Percentiles rank a stretch among this genome's conserved stretches.
These are phyloP conservation scores for Neotoma lepida DNA, from an alignment of 2,113 vertebrate species.

Conservation along the genomic window DNA sequence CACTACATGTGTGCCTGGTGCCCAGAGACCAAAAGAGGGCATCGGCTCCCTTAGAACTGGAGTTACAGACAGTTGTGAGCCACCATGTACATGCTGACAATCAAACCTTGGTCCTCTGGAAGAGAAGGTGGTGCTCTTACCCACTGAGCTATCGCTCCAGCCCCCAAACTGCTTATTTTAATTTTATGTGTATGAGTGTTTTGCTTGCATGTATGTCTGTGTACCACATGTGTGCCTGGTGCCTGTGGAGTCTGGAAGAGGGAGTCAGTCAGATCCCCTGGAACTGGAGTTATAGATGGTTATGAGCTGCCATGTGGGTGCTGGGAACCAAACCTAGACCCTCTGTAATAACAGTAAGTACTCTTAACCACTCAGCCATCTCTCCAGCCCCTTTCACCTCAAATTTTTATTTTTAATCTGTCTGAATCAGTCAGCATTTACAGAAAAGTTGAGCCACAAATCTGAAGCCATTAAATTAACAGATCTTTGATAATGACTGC, in stretches of 20 bases:
- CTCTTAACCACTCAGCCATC: background rate
- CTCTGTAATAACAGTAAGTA: background rate
- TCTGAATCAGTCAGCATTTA: conserved; percentile 30
- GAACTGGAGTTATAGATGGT: background rate
- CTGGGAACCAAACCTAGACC: background rate
- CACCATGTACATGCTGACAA: background rate
- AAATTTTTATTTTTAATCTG: conserved; percentile 29
- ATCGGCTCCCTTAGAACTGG: background rate
- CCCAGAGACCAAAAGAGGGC: no score
- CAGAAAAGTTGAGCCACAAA: conserved; percentile 34
- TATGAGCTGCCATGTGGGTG: background rate
- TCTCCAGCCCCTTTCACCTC: background rate
- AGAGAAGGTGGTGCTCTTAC: background rate
- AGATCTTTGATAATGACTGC: background rate
- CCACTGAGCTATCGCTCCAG: background rate
- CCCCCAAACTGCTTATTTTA: background rate
- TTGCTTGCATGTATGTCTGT: background rate
- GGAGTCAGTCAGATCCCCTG: background rate
- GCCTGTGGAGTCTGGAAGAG: background rate
- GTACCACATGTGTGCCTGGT: background rate
- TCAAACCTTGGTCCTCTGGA: background rate
- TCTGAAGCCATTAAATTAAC: conserved; percentile 12
- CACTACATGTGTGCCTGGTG: background rate
- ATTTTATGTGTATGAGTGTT: background rate
- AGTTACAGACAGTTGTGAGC: background rate